Conservation (phyloP, 2,888 invertebrate genomes). For the Sisyra terminalis region DNA sequence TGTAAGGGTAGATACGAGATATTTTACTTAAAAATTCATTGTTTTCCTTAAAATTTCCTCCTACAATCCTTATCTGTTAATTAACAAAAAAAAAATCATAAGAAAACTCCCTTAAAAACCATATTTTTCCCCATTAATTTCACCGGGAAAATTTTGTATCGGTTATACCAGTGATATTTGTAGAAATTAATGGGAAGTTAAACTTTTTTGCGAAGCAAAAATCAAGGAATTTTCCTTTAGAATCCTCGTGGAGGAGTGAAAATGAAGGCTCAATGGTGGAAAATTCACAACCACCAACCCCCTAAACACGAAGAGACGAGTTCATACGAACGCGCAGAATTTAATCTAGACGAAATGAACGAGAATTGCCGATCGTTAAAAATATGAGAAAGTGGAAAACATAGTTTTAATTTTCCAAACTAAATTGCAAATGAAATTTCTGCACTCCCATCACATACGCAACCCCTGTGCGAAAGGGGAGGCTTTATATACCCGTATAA, state of each 20-base stretch:
- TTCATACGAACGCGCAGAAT: constrained; percentile 13
- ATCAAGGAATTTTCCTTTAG: neutral
- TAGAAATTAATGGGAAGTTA: neutral
- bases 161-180: neutral
- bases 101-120: too few relatives aligned
- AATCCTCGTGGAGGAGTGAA: neutral
- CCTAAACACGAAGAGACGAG: constrained; percentile 13
- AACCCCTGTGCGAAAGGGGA: neutral
- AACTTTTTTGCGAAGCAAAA: constrained; percentile 3
- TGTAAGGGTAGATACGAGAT: constrained; percentile 4
- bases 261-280: constrained; percentile 10
- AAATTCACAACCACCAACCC: too few relatives aligned
- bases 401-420: constrained; percentile 4
- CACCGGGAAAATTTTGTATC: too few relatives aligned
- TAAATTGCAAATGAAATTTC: too few relatives aligned
- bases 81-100: constrained; percentile 2
- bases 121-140: too few relatives aligned
- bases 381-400: constrained; percentile 13
- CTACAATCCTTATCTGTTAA: neutral
- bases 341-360: constrained; percentile 13
- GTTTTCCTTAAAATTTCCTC: too few relatives aligned
- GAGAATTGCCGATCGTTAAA: constrained; percentile 13
- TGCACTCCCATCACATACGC: too few relatives aligned
- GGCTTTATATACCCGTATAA: neutral
- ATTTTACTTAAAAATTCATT: constrained; percentile 1